Base-by-base conservation (phyloP, 2,113 vertebrate genomes). In the Sardina pilchardus region DNA sequence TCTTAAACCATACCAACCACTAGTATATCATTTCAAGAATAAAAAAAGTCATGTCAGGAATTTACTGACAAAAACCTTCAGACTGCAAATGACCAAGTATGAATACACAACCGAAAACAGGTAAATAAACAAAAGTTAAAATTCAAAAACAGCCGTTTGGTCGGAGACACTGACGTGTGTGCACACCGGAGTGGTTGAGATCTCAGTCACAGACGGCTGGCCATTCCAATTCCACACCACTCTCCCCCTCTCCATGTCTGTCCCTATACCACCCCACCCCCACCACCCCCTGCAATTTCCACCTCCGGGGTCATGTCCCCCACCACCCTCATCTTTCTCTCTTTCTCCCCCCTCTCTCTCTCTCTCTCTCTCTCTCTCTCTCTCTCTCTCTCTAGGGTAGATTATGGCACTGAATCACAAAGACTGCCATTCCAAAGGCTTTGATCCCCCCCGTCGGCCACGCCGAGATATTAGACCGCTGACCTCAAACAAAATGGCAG, bases 401-500 rank as follows among this genome's bases (percentile, higher is more conserved):
- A 86, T 88, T 90, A 4, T 84, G 81, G 85, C 39, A 10, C 39
- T 86, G 92, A 91, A 92, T 93, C 89, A 92, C 91, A 91, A 92
- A 91, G 87, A 89, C 67, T 0, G 85, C 84, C 83, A 81, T 84
- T 86, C 34, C 50, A 75, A 4, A 24, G 83, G 78, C 86, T 81
- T 78, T 56, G 5, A 5, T 89, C 53, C 78, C 78, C 81, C n/a
- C 81, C n/a, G 59, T 30, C 30, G 34, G 44, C 80, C 84, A 67
- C 83, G 84, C 48, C 88, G 85, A 88, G 45, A 91, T 94, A 92
- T 92, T 91, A 91, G 88, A 78, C 6, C 44, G 53, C 26, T 89
- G 91, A 94, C 93, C 93, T 93, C 93, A 93, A 91, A 93, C 92
- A 90, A 93, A 94, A 94, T 89, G 89, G 87, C 0, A 56, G 71